A percentile compares a stretch with the other conserved stretches of the same genome.
Conservation (phyloP, 2,113 vertebrate genomes). For the Nicator chloris region DNA sequence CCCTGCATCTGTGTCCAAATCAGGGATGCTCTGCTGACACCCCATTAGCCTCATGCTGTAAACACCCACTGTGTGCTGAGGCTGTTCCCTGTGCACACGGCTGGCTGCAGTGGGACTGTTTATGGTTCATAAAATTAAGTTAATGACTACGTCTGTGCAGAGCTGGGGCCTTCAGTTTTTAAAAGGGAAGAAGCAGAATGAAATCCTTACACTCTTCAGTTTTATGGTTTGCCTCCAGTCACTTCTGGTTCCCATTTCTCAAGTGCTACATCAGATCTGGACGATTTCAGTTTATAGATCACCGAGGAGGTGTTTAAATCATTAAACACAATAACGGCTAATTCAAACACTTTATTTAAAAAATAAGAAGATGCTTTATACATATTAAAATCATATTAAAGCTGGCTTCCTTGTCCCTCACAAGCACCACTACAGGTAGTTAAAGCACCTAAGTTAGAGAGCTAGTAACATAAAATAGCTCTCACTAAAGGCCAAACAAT, state of each 20-base stretch:
- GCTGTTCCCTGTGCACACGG: fast-evolving
- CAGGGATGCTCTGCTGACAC: background rate
- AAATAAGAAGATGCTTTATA: background rate
- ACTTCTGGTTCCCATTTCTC: background rate
- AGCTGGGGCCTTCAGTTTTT: background rate
- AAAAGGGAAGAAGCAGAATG: background rate
- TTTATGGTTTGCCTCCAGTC: background rate
- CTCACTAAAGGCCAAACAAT: background rate
- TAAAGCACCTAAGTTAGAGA: background rate
- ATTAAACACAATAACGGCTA: background rate
- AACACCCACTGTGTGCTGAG: background rate
- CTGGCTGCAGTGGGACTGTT: background rate
- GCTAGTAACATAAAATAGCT: background rate
- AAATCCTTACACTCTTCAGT: background rate
- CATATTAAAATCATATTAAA: background rate
- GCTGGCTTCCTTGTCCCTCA: background rate
- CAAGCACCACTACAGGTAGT: background rate
- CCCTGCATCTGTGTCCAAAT: too few relatives aligned
- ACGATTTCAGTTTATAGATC: background rate
- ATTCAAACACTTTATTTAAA: background rate
- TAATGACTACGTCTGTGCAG: background rate
- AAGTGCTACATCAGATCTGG: background rate
- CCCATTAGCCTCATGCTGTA: background rate
- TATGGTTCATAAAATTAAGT: slow-evolving; percentile 23
- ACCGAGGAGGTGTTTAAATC: slow-evolving; percentile 4